phyloP scores from a whole-genome alignment of 2,888 invertebrate genomes.

The Gastracanthus pulcherrimus region DNA sequence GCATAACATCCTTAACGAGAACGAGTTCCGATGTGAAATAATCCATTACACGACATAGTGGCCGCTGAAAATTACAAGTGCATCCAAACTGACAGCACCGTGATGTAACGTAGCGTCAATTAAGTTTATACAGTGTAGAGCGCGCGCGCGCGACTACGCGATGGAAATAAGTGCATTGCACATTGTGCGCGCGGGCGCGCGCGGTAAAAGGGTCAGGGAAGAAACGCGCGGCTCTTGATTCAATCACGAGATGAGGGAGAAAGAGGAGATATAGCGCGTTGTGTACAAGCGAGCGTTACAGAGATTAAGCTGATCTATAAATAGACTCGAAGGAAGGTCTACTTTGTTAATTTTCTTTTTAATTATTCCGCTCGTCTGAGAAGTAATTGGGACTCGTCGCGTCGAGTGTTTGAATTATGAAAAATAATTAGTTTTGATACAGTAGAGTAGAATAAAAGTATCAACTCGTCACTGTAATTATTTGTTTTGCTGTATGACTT shows the following conservation, averaged over 20 bases:
- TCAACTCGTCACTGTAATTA: no score
- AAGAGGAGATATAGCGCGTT: background rate
- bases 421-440: background rate
- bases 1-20: no score
- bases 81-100: no score
- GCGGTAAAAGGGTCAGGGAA: constrained; percentile 11
- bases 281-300: no score
- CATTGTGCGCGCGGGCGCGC: background rate
- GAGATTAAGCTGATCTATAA: constrained; percentile 13
- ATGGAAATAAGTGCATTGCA: background rate
- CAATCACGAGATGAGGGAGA: background rate
- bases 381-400: background rate
- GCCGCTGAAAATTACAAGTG: background rate
- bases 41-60: no score
- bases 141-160: background rate
- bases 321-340: background rate
- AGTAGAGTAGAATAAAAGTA: no score
- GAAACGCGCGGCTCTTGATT: constrained; percentile 5
- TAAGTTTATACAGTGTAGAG: background rate
- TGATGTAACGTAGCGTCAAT: background rate
- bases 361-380: background rate
- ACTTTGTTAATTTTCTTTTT: background rate
- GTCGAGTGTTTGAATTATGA: background rate
- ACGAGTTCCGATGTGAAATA: no score
- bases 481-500: no score